Evolutionary conservation across 2,888 invertebrate species (phyloP), one percentile per base, ranked within the genome.

Genomic region (Drymonia ruficornis): DNA sequence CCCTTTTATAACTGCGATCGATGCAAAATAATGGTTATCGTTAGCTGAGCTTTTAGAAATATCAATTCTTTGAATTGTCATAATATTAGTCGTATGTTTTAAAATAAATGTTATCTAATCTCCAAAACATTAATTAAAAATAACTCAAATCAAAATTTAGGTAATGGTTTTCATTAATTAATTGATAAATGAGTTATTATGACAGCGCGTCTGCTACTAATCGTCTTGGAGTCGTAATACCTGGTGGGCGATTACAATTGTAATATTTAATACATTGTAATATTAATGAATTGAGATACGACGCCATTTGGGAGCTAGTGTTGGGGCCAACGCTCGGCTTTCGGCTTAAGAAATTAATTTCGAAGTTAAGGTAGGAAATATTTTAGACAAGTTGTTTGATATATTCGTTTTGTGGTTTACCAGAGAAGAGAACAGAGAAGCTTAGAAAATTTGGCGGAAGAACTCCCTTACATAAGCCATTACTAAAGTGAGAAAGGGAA

Each of bases 281-380:
- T 16, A 40, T 43, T 43, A 43, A 43, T 43, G 19, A 43, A 11
- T 43, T 1, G 18, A 43, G 13, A 19, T 19, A 43, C 43, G 40
- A 15, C 12, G 19, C 19, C 43, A 43, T 43, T 23, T 43, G 12
- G 19, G 18, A 13, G 43, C 19, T 43, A 43, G 43, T 43, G 43
- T 43, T 19, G 43, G 3, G 43, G 18, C 1, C 1, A 55, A 50
- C 48, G 46, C 50, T 56, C 43, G 51, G 36, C 58, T 40, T 62
- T 66, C 56, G 49, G 19, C 13, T 53, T 49, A 11, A 12, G 11
- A 23, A 42, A 19, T 19, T 6, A 19, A 19, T 43, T 36, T 36
- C n/a, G 4, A 36, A 31, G 9, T 13, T 36, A 36, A 31, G 31
- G 31, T n/a, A 4, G 9, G n/a, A n/a, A 36, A 11, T 11, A 31